Conservation (phyloP, 2,113 vertebrate genomes). For the Sisor rabdophorus region DNA sequence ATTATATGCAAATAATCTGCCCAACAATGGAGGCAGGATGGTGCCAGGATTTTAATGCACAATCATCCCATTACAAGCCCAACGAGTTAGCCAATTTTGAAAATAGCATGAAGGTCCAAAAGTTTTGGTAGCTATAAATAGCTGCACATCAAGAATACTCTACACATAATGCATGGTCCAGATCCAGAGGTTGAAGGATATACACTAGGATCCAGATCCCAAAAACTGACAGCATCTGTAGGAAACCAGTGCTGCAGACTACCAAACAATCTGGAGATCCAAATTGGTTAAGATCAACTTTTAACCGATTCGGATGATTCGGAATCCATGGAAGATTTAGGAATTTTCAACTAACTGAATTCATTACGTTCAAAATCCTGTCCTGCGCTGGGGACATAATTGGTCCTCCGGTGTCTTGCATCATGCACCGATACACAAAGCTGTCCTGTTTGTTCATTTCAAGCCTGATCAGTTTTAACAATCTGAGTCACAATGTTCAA, state of each 20-base stretch:
- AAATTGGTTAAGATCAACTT: not conserved
- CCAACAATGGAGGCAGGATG: too few species aligned
- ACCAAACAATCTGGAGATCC: not conserved
- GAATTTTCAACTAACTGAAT: not conserved
- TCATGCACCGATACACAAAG: not conserved
- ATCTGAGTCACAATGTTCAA: conserved; percentile 16
- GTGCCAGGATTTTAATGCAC: too few species aligned
- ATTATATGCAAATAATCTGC: too few species aligned
- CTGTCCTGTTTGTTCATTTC: conserved; percentile 31
- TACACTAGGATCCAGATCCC: not conserved
- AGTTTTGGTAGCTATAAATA: too few species aligned
- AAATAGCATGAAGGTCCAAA: not conserved
- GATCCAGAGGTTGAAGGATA: not conserved
- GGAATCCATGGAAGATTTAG: not conserved
- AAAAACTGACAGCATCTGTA: not conserved
- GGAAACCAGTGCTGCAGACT: not conserved
- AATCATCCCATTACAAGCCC: too few species aligned
- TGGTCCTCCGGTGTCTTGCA: not conserved
- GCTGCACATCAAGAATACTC: too few species aligned
- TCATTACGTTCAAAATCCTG: not conserved
- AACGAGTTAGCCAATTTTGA: too few species aligned
- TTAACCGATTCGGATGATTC: not conserved
- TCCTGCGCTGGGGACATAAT: not conserved
- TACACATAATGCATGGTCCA: not conserved
- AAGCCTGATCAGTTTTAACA: conserved; percentile 38